Conservation (phyloP, 2,888 invertebrate genomes). For the Labia minor region DNA sequence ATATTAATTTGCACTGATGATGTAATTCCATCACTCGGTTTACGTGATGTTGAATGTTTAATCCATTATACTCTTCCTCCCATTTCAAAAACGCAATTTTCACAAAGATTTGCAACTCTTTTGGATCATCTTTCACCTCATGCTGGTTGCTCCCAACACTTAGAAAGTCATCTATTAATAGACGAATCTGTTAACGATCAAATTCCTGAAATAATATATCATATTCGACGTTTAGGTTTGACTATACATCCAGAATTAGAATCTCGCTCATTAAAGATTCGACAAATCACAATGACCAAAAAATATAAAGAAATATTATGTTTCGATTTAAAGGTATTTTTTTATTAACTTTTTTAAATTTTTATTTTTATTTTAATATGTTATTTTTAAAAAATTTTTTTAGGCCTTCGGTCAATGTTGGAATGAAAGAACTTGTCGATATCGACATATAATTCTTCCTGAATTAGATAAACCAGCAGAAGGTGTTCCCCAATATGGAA, state of each 20-base stretch:
- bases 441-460: conserved; percentile 50
- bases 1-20: conserved; percentile 59
- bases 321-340: not conserved
- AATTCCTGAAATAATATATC: conserved; percentile 48
- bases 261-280: conserved; percentile 32
- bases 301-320: not conserved
- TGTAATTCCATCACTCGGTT: conserved; percentile 48
- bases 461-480: conserved; percentile 43
- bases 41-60: conserved; percentile 53
- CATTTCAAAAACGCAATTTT: conserved; percentile 52
- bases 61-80: conserved; percentile 61
- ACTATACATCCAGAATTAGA: conserved; percentile 30
- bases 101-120: conserved; percentile 55
- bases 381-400: conserved; percentile 47
- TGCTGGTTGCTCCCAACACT: conserved; percentile 29
- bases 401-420: conserved; percentile 56
- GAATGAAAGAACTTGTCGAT: conserved; percentile 43
- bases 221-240: conserved; percentile 41
- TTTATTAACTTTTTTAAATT: conserved; percentile 33
- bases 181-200: conserved; percentile 49
- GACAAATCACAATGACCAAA: not conserved
- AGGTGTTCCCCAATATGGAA: conserved; percentile 37
- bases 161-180: conserved; percentile 44
- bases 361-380: conserved; percentile 9
- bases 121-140: conserved; percentile 36